Conservation (phyloP, 2,888 invertebrate genomes). For the Unio pictorum region DNA sequence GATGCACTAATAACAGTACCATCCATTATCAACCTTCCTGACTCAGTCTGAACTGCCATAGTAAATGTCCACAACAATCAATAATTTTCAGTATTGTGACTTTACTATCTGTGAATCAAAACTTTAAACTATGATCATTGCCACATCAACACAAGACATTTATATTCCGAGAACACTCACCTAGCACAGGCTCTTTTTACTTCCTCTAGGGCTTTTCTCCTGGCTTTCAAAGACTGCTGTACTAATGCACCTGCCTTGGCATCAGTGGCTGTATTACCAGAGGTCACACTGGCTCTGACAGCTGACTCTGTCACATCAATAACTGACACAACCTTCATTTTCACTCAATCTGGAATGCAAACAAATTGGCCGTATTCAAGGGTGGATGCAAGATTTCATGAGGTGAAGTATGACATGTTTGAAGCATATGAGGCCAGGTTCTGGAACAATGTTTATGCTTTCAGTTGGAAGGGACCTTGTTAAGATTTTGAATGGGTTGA, state of each 20-base stretch:
- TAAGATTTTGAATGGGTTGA: not conserved
- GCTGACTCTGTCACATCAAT: slow-evolving; percentile 37
- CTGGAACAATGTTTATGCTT: too few species aligned
- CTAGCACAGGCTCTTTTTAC: slow-evolving; percentile 50
- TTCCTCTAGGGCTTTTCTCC: slow-evolving; percentile 45
- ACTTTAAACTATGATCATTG: too few species aligned
- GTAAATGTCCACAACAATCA: too few species aligned
- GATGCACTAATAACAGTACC: too few species aligned
- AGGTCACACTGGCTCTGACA: slow-evolving; percentile 15
- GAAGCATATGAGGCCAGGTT: too few species aligned
- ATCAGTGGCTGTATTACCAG: slow-evolving; percentile 6
- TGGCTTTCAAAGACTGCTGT: slow-evolving; percentile 26
- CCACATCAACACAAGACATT: too few species aligned
- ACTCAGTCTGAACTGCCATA: too few species aligned
- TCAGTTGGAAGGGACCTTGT: not conserved
- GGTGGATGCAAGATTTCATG: not conserved
- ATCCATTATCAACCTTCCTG: too few species aligned
- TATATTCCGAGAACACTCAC: slow-evolving; percentile 17
- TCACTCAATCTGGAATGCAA: slow-evolving; percentile 6
- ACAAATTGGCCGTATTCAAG: not conserved
- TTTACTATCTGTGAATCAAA: too few species aligned
- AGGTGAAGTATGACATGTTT: not conserved
- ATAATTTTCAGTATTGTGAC: too few species aligned
- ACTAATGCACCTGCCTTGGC: slow-evolving; percentile 17
- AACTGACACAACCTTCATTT: slow-evolving; percentile 58